Evolutionary conservation across 2,797 vertebrate genomes (phyloP).

Genomic region (Xiphorhynchus erythropygius): DNA sequence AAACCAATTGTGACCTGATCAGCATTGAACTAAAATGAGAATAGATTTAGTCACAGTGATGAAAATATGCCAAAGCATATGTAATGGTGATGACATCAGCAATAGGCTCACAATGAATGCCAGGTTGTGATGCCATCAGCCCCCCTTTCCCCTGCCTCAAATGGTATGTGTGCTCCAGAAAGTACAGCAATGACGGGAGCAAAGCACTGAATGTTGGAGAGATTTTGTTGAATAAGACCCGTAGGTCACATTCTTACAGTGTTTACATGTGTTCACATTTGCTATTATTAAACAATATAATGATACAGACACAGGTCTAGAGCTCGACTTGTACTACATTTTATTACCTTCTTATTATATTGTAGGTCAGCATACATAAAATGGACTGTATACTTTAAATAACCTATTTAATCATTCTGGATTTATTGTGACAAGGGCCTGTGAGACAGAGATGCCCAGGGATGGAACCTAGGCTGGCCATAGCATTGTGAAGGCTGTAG

Average conservation of each 20-base stretch:
- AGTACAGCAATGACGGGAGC: not conserved
- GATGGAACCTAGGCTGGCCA: not conserved
- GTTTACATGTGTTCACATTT: not conserved
- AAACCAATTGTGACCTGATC: not conserved
- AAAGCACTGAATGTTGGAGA: not conserved
- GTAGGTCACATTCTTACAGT: not conserved
- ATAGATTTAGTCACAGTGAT: not conserved
- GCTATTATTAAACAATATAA: not conserved
- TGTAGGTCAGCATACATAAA: conserved; percentile 2
- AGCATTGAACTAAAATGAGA: not conserved
- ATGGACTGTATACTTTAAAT: conserved; percentile 49
- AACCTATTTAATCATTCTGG: conserved; percentile 44
- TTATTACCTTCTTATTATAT: conserved; percentile 4
- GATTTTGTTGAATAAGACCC: not conserved
- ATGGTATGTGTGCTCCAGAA: not conserved
- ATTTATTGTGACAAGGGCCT: conserved; percentile 20
- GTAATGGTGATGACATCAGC: not conserved
- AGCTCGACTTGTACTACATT: not conserved
- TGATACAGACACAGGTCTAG: not conserved
- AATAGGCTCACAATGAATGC: not conserved
- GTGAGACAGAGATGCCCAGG: not conserved
- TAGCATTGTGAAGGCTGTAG: not conserved
- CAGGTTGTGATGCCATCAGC: not conserved
- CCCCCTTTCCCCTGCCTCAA: not conserved
- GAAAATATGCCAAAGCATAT: not conserved